These are phyloP conservation scores for Aquatica leii DNA, from an alignment of 2,888 invertebrate species.

Conservation along the genomic window DNA sequence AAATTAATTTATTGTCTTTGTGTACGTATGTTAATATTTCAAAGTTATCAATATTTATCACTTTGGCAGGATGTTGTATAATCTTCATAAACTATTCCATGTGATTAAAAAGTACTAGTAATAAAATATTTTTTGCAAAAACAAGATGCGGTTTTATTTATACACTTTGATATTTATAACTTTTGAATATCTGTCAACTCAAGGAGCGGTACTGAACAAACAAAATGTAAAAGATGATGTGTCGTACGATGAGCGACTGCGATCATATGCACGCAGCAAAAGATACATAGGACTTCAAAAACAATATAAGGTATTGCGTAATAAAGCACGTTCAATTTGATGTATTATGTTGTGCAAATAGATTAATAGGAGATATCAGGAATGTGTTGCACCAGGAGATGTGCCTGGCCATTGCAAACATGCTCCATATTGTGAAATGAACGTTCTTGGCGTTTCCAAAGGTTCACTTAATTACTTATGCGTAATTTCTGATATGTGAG, in stretches of 20 bases:
- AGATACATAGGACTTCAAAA: slow-evolving; percentile 52
- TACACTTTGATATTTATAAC: too few species aligned
- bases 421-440: slow-evolving; percentile 66
- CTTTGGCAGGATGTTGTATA: too few species aligned
- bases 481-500: slow-evolving; percentile 64
- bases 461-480: slow-evolving; percentile 73
- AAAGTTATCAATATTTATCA: too few species aligned
- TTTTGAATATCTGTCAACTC: too few species aligned
- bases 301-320: slow-evolving; percentile 51
- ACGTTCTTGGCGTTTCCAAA: slow-evolving; percentile 62
- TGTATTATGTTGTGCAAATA: slow-evolving; percentile 50
- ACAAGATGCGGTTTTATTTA: too few species aligned
- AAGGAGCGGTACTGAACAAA: too few species aligned
- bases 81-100: too few species aligned
- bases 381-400: slow-evolving; percentile 67
- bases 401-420: slow-evolving; percentile 74
- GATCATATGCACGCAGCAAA: slow-evolving; percentile 44
- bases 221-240: too few species aligned
- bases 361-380: slow-evolving; percentile 69
- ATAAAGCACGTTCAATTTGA: neutral
- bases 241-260: slow-evolving; percentile 9
- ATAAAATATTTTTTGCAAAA: too few species aligned
- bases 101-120: too few species aligned
- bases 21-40: too few species aligned
- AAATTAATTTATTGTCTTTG: too few species aligned